A percentile compares a stretch with the other conserved stretches of the same genome.
These are phyloP conservation scores for Tenualosa thibaudeaui DNA, from an alignment of 2,797 vertebrate species.

Conservation along the genomic window DNA sequence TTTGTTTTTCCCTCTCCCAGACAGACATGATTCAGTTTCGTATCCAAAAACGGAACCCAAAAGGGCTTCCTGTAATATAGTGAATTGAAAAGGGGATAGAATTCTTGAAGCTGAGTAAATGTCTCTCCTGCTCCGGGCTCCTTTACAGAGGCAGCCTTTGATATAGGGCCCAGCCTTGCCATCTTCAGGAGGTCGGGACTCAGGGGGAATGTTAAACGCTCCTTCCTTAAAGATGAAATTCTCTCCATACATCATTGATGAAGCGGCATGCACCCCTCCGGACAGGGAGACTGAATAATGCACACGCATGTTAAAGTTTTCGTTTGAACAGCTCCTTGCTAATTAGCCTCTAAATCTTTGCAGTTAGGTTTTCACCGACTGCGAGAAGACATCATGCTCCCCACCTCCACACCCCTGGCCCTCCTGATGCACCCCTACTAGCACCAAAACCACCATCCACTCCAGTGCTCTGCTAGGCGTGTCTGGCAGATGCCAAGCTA, in stretches of 20 bases:
- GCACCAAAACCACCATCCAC: neutral
- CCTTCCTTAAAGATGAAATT: conserved; percentile 73
- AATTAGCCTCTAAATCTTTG: conserved; percentile 61
- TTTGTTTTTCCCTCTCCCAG: neutral
- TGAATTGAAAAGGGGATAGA: neutral
- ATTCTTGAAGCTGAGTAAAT: neutral
- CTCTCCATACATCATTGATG: conserved; percentile 76
- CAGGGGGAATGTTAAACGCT: conserved; percentile 75
- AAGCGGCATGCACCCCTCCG: conserved; percentile 40
- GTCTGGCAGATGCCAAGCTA: neutral
- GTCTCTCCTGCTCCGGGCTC: neutral
- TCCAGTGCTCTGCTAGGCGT: neutral
- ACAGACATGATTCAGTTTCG: neutral
- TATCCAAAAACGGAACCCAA: neutral
- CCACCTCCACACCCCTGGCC: conserved; percentile 10
- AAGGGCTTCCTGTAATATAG: neutral
- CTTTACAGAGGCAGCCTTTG: conserved; percentile 59
- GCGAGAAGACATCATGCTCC: neutral
- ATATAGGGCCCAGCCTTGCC: conserved; percentile 71
- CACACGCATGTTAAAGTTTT: conserved; percentile 61
- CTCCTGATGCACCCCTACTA: neutral
- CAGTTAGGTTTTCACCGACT: conserved; percentile 38
- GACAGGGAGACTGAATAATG: conserved; percentile 58
- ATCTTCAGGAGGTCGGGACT: conserved; percentile 65
- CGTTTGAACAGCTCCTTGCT: conserved; percentile 55